Conservation (phyloP, 2,797 vertebrate genomes). For the Spea hammondii region DNA sequence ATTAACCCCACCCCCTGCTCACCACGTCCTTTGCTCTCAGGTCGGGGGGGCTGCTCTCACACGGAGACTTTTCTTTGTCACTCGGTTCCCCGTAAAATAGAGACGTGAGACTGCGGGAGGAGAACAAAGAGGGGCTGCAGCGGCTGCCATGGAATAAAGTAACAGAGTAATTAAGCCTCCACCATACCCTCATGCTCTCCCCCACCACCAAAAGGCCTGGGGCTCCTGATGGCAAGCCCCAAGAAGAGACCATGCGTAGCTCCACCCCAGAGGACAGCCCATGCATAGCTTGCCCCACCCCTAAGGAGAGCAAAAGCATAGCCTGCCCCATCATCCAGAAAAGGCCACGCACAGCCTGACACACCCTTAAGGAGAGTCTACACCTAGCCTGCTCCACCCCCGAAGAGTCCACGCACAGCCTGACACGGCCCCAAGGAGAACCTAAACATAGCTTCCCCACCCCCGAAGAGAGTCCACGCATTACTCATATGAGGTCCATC, state of each 20-base stretch:
- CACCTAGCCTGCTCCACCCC: not conserved
- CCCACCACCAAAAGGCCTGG: constrained; percentile 5
- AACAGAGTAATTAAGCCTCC: not conserved
- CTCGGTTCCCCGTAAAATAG: constrained; percentile 94
- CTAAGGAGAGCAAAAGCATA: constrained; percentile 12
- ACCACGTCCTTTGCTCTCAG: constrained; percentile 85
- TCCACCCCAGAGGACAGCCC: not conserved
- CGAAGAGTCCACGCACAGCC: no score
- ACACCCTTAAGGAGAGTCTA: not conserved
- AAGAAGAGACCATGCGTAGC: constrained; percentile 31
- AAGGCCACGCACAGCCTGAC: not conserved
- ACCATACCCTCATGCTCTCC: not conserved
- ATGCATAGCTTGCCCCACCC: constrained; percentile 8
- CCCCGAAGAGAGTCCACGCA: constrained; percentile 1
- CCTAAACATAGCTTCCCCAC: not conserved
- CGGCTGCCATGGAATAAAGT: not conserved
- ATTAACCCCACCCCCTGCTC: constrained; percentile 50
- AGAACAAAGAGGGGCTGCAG: not conserved
- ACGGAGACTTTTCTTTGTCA: constrained; percentile 94
- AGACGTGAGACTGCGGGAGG: constrained; percentile 79
- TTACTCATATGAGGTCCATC: constrained; percentile 50
- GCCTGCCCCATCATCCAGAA: no score
- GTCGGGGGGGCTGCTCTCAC: constrained; percentile 86
- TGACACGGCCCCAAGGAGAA: no score
- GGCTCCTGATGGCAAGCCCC: not conserved